Conservation (phyloP, 2,797 vertebrate species). For the Pangasius sanitwongsei region DNA sequence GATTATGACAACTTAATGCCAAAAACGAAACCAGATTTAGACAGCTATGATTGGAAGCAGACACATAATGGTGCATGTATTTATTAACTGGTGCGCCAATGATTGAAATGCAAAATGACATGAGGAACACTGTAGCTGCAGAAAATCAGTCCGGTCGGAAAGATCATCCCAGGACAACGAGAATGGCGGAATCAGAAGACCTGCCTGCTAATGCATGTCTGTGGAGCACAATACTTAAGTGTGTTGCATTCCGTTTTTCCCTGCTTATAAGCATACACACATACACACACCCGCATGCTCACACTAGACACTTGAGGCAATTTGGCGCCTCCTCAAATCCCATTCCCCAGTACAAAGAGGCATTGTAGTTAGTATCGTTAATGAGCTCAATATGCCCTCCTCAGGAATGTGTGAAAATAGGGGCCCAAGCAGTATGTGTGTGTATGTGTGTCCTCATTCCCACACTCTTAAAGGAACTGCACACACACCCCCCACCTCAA, state of each 20-base stretch:
- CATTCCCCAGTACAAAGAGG: conserved; percentile 73
- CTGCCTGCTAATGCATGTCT: conserved; percentile 66
- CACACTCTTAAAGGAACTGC: conserved; percentile 74
- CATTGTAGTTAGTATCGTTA: conserved; percentile 78
- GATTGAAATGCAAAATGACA: background rate
- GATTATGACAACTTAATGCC: background rate
- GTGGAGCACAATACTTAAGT: conserved; percentile 67
- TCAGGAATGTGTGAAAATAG: conserved; percentile 78
- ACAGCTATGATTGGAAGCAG: conserved; percentile 16
- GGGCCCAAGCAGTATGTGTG: conserved; percentile 62
- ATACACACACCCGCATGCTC: conserved; percentile 44
- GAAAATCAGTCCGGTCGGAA: conserved; percentile 14
- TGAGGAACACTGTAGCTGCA: conserved; percentile 3
- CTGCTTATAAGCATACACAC: conserved; percentile 45
- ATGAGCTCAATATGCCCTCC: conserved; percentile 79
- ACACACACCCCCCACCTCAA: conserved; percentile 39
- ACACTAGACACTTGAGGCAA: conserved; percentile 64
- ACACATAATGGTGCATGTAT: background rate
- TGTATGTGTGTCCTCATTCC: conserved; percentile 70
- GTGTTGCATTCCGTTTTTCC: conserved; percentile 34
- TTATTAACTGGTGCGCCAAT: background rate
- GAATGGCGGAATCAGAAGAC: conserved; percentile 55
- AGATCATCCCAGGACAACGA: conserved; percentile 58
- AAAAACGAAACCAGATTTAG: background rate
- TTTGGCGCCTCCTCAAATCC: conserved; percentile 70